Conservation (phyloP, 53 echinoderm and acorn worm species). For the Echinarachnius parma region DNA sequence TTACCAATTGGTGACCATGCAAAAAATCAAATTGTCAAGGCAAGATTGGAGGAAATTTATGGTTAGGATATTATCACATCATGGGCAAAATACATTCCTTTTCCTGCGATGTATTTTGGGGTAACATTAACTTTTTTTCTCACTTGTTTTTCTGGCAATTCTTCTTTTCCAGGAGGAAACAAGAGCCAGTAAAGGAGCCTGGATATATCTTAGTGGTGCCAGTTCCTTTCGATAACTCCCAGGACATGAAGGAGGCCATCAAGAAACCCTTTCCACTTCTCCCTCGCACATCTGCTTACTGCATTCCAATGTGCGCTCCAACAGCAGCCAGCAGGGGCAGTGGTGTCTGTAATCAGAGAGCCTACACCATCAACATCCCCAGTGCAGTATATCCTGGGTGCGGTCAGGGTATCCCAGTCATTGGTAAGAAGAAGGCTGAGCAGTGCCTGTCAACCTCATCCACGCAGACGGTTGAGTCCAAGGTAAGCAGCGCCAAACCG, state of each 20-base stretch:
- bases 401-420: not conserved
- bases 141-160: not conserved
- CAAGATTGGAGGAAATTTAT: too few species aligned
- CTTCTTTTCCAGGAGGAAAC: constrained; percentile 2
- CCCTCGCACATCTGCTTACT: not conserved
- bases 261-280: constrained; percentile 5
- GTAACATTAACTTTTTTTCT: not conserved
- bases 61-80: too few species aligned
- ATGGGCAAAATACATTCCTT: too few species aligned
- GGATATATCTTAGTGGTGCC: constrained; percentile 37
- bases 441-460: constrained; percentile 6
- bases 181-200: constrained; percentile 4
- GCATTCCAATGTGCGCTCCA: not conserved
- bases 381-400: not conserved
- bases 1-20: too few species aligned
- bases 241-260: constrained; percentile 1
- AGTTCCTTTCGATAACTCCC: constrained; percentile 10
- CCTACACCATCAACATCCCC: not conserved
- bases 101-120: not conserved
- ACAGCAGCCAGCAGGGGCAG: not conserved
- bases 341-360: too few species aligned
- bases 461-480: constrained; percentile 34
- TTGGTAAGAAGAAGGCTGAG: not conserved
- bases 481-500: not conserved
- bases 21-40: too few species aligned